A percentile compares a stretch with the other conserved stretches of the same genome.
Conservation (phyloP, 2,113 vertebrate genomes). For the Forbesichthys agassizii region DNA sequence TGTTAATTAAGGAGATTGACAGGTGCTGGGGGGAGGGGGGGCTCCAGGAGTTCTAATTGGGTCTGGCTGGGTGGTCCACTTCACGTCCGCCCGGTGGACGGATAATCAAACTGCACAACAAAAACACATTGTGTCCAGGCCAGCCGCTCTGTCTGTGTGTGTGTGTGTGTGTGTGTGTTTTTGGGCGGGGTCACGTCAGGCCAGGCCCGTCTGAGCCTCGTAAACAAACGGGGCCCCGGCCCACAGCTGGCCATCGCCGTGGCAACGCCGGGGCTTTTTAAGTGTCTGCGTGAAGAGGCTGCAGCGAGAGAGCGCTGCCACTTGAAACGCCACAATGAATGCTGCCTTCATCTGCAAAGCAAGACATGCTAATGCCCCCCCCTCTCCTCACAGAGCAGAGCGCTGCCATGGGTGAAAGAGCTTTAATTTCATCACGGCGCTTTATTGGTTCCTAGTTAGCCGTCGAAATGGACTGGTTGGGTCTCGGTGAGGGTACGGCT, state of each 20-base stretch:
- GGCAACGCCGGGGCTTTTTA: slow-evolving; percentile 67
- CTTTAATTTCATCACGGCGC: slow-evolving; percentile 48
- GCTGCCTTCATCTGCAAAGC: slow-evolving; percentile 72
- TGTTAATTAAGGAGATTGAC: slow-evolving; percentile 76
- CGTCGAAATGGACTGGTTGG: slow-evolving; percentile 23
- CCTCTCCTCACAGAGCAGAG: background rate
- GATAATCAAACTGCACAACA: slow-evolving; percentile 66
- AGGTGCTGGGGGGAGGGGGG: slow-evolving; percentile 48
- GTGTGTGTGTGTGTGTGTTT: slow-evolving; percentile 16
- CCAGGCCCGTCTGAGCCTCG: slow-evolving; percentile 3
- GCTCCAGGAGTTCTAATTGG: slow-evolving; percentile 67
- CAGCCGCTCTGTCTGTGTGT: slow-evolving; percentile 43
- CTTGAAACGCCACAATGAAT: slow-evolving; percentile 76
- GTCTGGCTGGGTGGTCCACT: slow-evolving; percentile 79
- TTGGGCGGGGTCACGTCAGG: no score
- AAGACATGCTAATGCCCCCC: slow-evolving; percentile 71
- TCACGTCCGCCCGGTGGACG: slow-evolving; percentile 53
- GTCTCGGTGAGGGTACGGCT: slow-evolving; percentile 6
- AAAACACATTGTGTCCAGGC: slow-evolving; percentile 36
- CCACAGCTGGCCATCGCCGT: slow-evolving; percentile 76
- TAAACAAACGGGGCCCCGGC: slow-evolving; percentile 68
- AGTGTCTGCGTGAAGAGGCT: slow-evolving; percentile 72
- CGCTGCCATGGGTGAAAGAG: slow-evolving; percentile 12
- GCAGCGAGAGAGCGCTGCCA: slow-evolving; percentile 61
- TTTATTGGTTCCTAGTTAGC: background rate